Conservation (phyloP, 2,113 vertebrate species). For the Gasterosteus aculeatus region DNA sequence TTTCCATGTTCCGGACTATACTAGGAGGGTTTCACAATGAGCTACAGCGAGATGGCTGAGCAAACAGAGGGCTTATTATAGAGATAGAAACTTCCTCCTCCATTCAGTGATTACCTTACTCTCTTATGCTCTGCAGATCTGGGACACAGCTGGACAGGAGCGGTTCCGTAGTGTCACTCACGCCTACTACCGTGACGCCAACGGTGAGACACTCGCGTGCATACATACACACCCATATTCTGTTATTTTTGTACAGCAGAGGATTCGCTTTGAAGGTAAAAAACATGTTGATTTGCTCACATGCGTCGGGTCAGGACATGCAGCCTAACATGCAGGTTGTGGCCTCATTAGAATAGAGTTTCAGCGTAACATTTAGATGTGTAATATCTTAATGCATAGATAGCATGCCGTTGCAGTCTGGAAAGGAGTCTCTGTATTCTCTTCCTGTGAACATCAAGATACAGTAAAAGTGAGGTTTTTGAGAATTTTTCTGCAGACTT, state of each 20-base stretch:
- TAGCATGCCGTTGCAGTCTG: background rate
- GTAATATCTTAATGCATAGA: no score
- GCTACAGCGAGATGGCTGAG: slow-evolving; percentile 5
- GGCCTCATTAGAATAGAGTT: background rate
- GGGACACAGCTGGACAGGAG: slow-evolving; percentile 92
- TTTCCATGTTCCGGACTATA: slow-evolving; percentile 30
- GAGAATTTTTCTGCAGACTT: slow-evolving; percentile 6
- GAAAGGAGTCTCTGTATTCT: background rate
- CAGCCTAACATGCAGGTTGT: slow-evolving; percentile 1
- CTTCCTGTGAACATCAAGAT: background rate
- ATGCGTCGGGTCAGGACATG: background rate
- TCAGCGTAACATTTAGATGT: background rate
- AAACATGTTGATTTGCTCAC: background rate
- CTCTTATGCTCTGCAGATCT: slow-evolving; percentile 66
- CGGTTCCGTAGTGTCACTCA: slow-evolving; percentile 91
- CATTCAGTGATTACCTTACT: slow-evolving; percentile 24
- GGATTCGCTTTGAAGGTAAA: background rate
- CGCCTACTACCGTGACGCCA: slow-evolving; percentile 90
- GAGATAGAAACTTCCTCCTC: slow-evolving; percentile 15
- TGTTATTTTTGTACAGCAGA: background rate
- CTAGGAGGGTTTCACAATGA: slow-evolving; percentile 14
- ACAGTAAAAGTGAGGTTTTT: background rate
- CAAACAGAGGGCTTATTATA: slow-evolving; percentile 34
- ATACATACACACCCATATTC: background rate
- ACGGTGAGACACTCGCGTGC: slow-evolving; percentile 82